Evolutionary conservation across 2,888 invertebrate species (phyloP).

Genomic region (Scelioninae gen. 2): DNA sequence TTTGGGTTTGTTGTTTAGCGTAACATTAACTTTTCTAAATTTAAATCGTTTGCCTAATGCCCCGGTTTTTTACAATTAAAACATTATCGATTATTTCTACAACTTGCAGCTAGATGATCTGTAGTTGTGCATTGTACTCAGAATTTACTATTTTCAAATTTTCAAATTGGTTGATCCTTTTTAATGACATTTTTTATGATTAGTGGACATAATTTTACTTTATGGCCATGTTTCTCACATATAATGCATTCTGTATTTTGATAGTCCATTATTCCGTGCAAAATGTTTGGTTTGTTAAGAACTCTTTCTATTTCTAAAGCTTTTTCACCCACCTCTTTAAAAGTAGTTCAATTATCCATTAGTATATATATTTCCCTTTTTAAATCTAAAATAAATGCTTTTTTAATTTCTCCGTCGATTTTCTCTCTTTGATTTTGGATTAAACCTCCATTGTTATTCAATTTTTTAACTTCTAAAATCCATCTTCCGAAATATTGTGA

Average conservation of each 20-base stretch:
- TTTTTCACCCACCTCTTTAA: background rate
- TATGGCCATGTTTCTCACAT: background rate
- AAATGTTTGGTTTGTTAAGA: background rate
- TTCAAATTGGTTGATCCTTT: too few species aligned
- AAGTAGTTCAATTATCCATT: background rate
- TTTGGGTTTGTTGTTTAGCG: too few species aligned
- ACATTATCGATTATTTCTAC: background rate
- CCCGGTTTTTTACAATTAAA: background rate
- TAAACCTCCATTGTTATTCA: background rate
- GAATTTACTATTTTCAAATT: background rate
- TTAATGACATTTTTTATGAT: too few species aligned
- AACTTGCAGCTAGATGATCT: background rate
- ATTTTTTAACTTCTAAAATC: too few species aligned
- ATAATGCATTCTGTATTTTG: too few species aligned
- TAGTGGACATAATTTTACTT: background rate
- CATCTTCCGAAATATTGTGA: background rate
- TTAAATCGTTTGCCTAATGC: background rate
- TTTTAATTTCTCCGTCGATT: too few species aligned
- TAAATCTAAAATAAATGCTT: too few species aligned
- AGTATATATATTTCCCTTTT: too few species aligned
- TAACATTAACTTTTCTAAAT: too few species aligned
- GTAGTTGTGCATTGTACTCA: background rate
- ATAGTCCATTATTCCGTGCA: background rate
- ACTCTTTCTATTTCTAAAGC: constrained; percentile 1
- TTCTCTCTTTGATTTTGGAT: background rate